phyloP scores from a whole-genome alignment of 2,113 vertebrate species.

The Pygoscelis adeliae region DNA sequence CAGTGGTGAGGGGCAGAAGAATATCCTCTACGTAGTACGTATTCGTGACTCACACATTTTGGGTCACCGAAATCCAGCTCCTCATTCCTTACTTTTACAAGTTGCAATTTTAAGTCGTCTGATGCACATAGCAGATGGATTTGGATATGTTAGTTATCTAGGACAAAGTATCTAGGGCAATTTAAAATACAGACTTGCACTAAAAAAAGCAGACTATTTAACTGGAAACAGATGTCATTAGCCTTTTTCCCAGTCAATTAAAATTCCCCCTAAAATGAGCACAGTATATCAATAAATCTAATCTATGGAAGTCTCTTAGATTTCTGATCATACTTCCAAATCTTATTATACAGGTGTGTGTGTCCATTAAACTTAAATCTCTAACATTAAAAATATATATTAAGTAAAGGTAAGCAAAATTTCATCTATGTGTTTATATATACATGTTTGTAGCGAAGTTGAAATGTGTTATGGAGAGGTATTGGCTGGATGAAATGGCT shows the following conservation, averaged over 20 bases:
- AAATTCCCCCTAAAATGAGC: not conserved
- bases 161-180: constrained; percentile 27
- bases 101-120: not conserved
- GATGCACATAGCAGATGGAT: not conserved
- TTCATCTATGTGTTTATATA: not conserved
- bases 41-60: accelerated
- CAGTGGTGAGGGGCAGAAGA: not conserved
- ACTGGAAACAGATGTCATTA: not conserved
- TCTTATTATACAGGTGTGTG: not conserved
- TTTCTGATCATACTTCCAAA: not conserved
- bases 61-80: not conserved
- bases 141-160: not conserved
- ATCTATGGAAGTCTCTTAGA: not conserved
- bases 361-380: not conserved
- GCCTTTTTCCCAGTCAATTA: not conserved
- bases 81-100: not conserved
- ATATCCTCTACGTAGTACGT: not conserved
- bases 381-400: not conserved
- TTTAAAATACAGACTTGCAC: not conserved
- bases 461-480: not conserved
- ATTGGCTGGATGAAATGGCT: not conserved
- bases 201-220: not conserved
- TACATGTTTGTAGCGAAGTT: not conserved
- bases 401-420: not conserved
- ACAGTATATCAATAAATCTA: not conserved